A percentile compares a stretch with the other conserved stretches of the same genome.
Conservation (phyloP, 1,140 invertebrate species). For the Nylanderia fulva region DNA sequence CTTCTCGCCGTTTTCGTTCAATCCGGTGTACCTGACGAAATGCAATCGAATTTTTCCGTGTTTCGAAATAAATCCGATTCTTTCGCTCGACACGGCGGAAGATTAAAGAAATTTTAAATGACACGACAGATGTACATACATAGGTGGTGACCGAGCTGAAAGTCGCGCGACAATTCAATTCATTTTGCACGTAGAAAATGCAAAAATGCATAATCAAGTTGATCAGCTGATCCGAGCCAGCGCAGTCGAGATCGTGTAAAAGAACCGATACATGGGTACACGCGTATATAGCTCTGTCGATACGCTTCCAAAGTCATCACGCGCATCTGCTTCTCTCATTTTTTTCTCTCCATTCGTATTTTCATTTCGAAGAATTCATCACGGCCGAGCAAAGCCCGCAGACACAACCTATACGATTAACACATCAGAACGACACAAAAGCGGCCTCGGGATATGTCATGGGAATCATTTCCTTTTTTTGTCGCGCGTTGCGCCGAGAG, state of each 20-base stretch:
- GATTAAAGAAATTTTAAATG: neutral
- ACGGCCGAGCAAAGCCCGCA: slow-evolving; percentile 46
- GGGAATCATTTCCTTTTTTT: slow-evolving; percentile 79
- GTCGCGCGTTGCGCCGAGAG: slow-evolving; percentile 33
- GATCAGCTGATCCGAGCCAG: neutral
- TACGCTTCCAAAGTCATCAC: slow-evolving; percentile 7
- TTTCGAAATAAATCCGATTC: slow-evolving; percentile 18
- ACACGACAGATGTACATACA: neutral
- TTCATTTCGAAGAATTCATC: slow-evolving; percentile 60
- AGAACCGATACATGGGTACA: neutral
- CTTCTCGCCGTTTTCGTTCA: neutral
- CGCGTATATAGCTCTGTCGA: neutral
- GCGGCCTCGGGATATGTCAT: slow-evolving; percentile 75
- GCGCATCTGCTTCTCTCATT: slow-evolving; percentile 64
- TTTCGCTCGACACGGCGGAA: neutral
- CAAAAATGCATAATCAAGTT: slow-evolving; percentile 8
- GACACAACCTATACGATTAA: slow-evolving; percentile 80
- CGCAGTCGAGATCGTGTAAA: neutral
- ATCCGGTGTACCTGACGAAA: neutral
- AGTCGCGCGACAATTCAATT: neutral
- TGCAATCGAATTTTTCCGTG: neutral
- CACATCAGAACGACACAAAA: slow-evolving; percentile 79
- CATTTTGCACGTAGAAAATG: neutral
- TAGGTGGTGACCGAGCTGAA: neutral
- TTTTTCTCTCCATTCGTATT: slow-evolving; percentile 45